Evolutionary conservation across 2,113 vertebrate species (phyloP), one percentile per base, ranked within the genome.

Genomic region (Archilochus colubris): DNA sequence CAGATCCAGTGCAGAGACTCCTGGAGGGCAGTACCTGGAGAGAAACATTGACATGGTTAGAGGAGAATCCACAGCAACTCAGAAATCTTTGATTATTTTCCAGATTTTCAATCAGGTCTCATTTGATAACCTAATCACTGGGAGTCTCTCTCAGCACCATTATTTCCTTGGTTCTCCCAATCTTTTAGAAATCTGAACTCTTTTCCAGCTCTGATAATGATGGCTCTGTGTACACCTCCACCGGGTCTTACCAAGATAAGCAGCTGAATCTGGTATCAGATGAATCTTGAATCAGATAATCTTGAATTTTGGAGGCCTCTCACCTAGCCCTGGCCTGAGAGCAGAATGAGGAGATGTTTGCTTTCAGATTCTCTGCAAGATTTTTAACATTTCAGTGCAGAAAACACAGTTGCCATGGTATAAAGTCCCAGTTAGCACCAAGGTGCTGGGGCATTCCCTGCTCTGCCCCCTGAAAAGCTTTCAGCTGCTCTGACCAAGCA

Each of bases 331-430:
- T 18, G 87, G 95, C 86, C 78, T 40, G 80, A 91, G 82, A 92
- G 86, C 73, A 78, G 86, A 91, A 76, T 31, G 82, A 48, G 63
- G 82, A 93, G 94, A 89, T 67, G 75, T 86, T 93, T 93, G 82
- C 93, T 89, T 70, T 74, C 68, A 83, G 94, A 66, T 51, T 12
- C 87, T 20, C 55, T 58, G 55, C n/a, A 67, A 86, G 87, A 63
- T 88, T 89, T 84, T 79, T 67, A 64, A 62, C 75, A 81, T 74
- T 94, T 74, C 72, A 82, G 84, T 4, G 9, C 63, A 70, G 78
- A 69, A 89, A 24, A 55, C 7, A 21, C 89, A 74, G 93, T 94
- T 96, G 93, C 95, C 93, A 93, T 94, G 93, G 93, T 89, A 88
- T 44, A 12, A 4, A 59, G 55, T 69, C 68, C 80, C 59, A 30